Base-by-base conservation (phyloP, 2,888 invertebrate genomes). In the Tachina grossa region DNA sequence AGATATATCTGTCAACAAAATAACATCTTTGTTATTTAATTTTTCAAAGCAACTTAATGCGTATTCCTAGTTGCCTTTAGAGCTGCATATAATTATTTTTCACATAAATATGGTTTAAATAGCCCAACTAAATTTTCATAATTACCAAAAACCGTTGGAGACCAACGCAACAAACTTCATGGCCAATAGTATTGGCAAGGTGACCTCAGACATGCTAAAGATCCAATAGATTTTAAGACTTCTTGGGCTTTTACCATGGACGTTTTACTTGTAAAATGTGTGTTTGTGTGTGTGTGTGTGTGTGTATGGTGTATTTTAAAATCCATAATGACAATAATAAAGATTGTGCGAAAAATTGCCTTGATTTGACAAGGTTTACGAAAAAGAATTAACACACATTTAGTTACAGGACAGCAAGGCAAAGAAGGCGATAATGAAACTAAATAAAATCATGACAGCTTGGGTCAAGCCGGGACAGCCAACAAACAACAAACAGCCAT, bases 311-410 rank as follows among this genome's bases (percentile, higher is more conserved):
- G 14, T 69, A 31, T 55, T 69, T 81, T 75, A 47, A 84, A 63
- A 72, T 22, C 43, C 81, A 72, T 74, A 77, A 81, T 55, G 82
- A 57, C 77, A 78, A 74, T 75, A 82, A 85, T 82, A 82, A 82
- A 84, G 84, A 81, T 81, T 79, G 85, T 83, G 83, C 83, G 83
- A 83, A 85, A 85, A 83, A 83, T 83, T 85, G 5, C 79, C 55
- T 63, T 85, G 79, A 83, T 85, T 85, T 79, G 79, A 83, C 83
- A 85, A 80, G 83, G 83, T 85, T 72, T 47, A n/a, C 19, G 5
- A 47, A 51, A 71, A 78, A 75, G 68, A 85, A 75, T 81, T 31
- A 77, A 84, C 72, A 68, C 80, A 76, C 45, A 79, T 63, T 72
- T 31, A 31, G 31, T 31, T 41, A 51, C 11, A 39, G 47, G 53